Evolutionary conservation across 2,797 vertebrate genomes (phyloP).

Genomic region (Syngnathus acus): DNA sequence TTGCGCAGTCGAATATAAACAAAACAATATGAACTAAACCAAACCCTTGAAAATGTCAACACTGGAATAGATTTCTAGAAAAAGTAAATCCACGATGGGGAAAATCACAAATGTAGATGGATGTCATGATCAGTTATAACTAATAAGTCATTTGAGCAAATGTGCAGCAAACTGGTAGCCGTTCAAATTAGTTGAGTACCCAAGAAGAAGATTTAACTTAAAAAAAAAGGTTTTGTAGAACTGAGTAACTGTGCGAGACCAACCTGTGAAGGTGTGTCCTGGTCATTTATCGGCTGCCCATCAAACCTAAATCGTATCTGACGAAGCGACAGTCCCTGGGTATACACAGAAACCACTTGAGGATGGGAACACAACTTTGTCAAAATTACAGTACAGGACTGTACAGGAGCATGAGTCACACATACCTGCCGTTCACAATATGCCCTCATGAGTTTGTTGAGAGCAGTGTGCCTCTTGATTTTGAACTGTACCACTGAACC

Average conservation of each 20-base stretch:
- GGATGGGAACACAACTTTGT: neutral
- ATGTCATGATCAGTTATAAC: too few species aligned
- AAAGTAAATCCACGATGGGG: too few species aligned
- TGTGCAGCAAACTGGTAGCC: too few species aligned
- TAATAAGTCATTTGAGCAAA: too few species aligned
- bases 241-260: conserved; percentile 13
- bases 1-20: too few species aligned
- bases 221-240: too few species aligned
- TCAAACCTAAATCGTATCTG: conserved; percentile 90
- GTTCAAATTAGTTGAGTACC: too few species aligned
- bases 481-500: conserved; percentile 88
- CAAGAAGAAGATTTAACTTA: too few species aligned
- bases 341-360: neutral
- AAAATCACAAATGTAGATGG: too few species aligned
- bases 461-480: conserved; percentile 84
- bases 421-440: conserved; percentile 87
- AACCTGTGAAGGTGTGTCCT: conserved; percentile 90
- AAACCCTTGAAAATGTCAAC: too few species aligned
- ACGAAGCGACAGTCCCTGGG: conserved; percentile 83
- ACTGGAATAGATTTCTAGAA: too few species aligned
- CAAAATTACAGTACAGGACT: neutral
- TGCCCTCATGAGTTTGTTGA: conserved; percentile 88
- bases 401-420: neutral
- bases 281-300: conserved; percentile 86
- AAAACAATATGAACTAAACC: too few species aligned